Evolutionary conservation across 1,140 invertebrate genomes (phyloP), one percentile per base, ranked within the genome.

Genomic region (Drosophila teissieri): DNA sequence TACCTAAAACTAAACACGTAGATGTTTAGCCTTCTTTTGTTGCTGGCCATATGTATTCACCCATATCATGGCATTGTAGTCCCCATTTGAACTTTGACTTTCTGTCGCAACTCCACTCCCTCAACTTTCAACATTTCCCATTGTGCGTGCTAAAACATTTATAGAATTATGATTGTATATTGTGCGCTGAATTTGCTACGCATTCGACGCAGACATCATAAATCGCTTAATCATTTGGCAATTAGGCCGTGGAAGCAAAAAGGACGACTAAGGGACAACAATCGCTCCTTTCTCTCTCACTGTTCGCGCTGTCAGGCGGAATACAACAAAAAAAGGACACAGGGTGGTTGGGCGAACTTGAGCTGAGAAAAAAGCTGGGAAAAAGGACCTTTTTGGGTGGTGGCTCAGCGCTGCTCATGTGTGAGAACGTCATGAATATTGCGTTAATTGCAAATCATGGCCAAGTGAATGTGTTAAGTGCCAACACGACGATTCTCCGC

Each of bases 151-250:
- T 70, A 70, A 90, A 89, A 84, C 84, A 88, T 88, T 89, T 88
- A 89, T 64, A 80, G 82, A 89, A 78, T 88, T 88, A 81, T 86
- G 62, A 83, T 83, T 84, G 81, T 76, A 74, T 73, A 80, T 88
- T 90, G 85, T 83, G 79, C 54, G 44, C 64, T 11, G 61, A 55
- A 89, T 89, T 88, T 77, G 83, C 45, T 55, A 89, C 83, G 83
- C 83, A 89, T 88, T 88, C 83, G 81, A 70, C 62, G 79, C 79
- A 82, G 72, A 91, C 90, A 91, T 90, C 90, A 91, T 90, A 91
- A 91, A 91, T 91, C 90, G 90, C 90, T 91, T 91, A 91, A 91
- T 91, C 90, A 91, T 91, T 91, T 91, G 90, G 85, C 90, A 91
- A 91, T 91, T 91, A 91, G 90, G 84, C 75, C 52, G 73, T 63